Conservation (phyloP, 1,140 invertebrate genomes). For the Sinonovacula constricta region DNA sequence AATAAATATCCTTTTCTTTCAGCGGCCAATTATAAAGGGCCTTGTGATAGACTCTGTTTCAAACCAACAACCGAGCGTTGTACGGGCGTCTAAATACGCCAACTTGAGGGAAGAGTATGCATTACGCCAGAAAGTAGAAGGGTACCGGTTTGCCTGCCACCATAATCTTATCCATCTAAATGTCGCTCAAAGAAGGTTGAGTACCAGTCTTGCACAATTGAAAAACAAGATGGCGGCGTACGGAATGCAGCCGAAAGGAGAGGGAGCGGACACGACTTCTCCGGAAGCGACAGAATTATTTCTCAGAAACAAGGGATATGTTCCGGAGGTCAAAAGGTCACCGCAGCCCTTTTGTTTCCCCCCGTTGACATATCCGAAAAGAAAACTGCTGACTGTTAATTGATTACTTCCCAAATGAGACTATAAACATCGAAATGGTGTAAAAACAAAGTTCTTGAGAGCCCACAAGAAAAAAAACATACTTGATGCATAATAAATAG, state of each 20-base stretch:
- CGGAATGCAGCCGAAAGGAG: neutral
- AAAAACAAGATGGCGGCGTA: neutral
- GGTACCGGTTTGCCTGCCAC: conserved; percentile 7
- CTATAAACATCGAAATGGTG: too few relatives aligned
- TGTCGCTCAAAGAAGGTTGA: conserved; percentile 10
- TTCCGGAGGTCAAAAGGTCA: neutral
- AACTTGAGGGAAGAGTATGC: conserved; percentile 36
- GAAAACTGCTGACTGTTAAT: neutral
- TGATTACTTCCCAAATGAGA: neutral
- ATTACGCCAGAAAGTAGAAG: conserved; percentile 14
- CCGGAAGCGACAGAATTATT: conserved; percentile 1
- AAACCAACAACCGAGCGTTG: conserved; percentile 28
- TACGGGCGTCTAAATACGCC: conserved; percentile 18
- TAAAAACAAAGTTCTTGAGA: too few relatives aligned
- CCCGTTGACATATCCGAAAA: conserved; percentile 12
- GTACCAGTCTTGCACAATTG: conserved; percentile 5
- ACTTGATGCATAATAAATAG: too few relatives aligned
- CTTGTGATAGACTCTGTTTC: conserved; percentile 13
- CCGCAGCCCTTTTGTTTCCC: conserved; percentile 5
- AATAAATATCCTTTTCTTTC: too few relatives aligned
- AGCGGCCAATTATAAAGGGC: conserved; percentile 22
- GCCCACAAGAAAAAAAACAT: too few relatives aligned
- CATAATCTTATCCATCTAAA: conserved; percentile 6
- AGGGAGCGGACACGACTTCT: neutral
- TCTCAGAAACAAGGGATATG: conserved; percentile 22